Evolutionary conservation across 2,797 vertebrate genomes (phyloP), one percentile per base, ranked within the genome.

Genomic region (Trachurus trachurus): DNA sequence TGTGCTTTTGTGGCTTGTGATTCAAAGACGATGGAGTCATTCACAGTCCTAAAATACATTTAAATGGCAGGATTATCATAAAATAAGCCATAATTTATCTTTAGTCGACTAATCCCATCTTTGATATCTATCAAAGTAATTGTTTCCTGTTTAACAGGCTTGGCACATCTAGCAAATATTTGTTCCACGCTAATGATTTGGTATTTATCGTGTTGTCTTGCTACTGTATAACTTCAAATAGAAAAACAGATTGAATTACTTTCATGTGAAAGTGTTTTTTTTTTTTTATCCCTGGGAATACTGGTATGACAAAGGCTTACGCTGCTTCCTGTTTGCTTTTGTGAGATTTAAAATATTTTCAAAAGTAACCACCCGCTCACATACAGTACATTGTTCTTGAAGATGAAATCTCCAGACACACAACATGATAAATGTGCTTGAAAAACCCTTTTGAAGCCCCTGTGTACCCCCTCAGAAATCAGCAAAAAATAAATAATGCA

Each of bases 381-480:
- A 72, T 91, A 93, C 89, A 92, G 91, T 89, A 92, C 88, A 87
- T 89, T 81, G 84, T 85, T 92, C 58, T 91, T 87, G 74, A 88
- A 90, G 90, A 94, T 87, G 86, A 93, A 78, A 88, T 89, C 86
- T 88, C 85, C 88, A 87, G 50, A 91, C 56, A 73, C 77, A 49
- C 56, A 62, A 84, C 84, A 93, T 87, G 90, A 93, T 76, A 87
- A 91, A 95, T 95, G 94, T 95, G 95, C 94, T 95, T 94, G 87
- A 88, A 91, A 40, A 93, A 93, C 90, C 90, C 74, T 88, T 90
- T 70, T 90, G 80, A 90, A 92, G 91, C 94, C 90, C 93, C 89
- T 83, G 82, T 89, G 87, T 81, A 93, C 90, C 91, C 87, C 84
- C 90, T 88, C 85, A 64, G 62, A 89, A 93, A 91, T 84, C 79